Percentiles rank a stretch among this genome's conserved stretches.
phyloP scores from a whole-genome alignment of 2,888 invertebrate genomes.

The Drosophila atroscutellata region DNA sequence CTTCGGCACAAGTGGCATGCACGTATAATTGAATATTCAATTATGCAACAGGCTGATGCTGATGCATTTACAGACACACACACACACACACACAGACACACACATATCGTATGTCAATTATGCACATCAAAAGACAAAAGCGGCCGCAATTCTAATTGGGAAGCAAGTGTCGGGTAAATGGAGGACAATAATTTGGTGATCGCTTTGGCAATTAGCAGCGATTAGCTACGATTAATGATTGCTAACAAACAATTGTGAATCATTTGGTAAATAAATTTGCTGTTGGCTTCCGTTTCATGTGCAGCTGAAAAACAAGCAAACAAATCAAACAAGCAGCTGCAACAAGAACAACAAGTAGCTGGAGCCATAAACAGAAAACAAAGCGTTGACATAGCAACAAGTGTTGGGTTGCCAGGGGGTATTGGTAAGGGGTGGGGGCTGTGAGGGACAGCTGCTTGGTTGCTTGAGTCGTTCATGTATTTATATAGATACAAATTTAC shows the following conservation, averaged over 20 bases:
- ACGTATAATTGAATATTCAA: conserved; percentile 71
- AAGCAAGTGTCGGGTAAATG: conserved; percentile 41
- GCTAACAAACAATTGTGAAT: conserved; percentile 29
- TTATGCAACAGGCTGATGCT: conserved; percentile 61
- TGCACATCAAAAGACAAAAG: conserved; percentile 46
- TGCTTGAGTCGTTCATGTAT: conserved; percentile 4
- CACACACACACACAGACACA: not conserved
- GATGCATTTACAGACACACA: not conserved
- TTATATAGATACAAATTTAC: not conserved
- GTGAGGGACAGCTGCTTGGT: conserved; percentile 1
- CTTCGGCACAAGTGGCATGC: conserved; percentile 39
- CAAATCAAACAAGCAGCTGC: conserved; percentile 4
- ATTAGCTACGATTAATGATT: conserved; percentile 22
- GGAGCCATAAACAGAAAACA: conserved; percentile 42
- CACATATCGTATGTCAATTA: conserved; percentile 27
- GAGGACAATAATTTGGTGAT: conserved; percentile 28
- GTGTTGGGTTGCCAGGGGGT: conserved; percentile 40
- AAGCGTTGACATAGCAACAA: conserved; percentile 77
- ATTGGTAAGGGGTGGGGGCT: not conserved
- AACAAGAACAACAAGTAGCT: conserved; percentile 18
- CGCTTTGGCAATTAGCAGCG: conserved; percentile 35
- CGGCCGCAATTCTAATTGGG: conserved; percentile 43
- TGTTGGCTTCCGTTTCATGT: conserved; percentile 40
- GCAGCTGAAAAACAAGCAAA: conserved; percentile 53
- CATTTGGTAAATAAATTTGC: conserved; percentile 29